Base-by-base conservation (phyloP, 2,113 vertebrate species). In the Balaenoptera acutorostrata region DNA sequence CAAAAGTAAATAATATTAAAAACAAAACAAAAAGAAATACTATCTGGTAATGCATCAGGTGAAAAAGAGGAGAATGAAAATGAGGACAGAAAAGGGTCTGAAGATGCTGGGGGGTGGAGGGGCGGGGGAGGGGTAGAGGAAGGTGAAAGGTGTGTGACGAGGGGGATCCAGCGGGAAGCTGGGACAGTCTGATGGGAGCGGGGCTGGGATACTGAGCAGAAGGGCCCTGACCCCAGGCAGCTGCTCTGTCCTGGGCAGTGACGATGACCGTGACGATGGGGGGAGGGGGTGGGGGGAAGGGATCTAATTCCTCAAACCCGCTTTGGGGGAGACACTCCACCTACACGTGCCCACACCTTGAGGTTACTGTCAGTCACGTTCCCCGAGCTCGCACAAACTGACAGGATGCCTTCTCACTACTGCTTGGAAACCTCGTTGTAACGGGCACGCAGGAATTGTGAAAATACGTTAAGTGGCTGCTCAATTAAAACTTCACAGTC, bases 181-280 rank as follows among this genome's bases (percentile, higher is more conserved):
- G 14, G 59, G 6, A 0, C 2, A 64, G 12, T 21, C 63, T 0
- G 18, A 36, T 15, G 27, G 21, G 31, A 52, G 55, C 20, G 44
- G 68, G 18, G 25, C 2, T 57, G 72, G 57, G 13, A 71, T 0
- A 20, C 8, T 33, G 25, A 36, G 74, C 36, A 61, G 29, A 68
- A 63, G 98, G 98, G 68, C 88, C 97, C 77, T 95, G 15, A 99
- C 99, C 33, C 99, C 99, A 88, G 99, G 99, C 95, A 99, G 99
- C 98, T 99, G 99, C 97, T 90, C 99, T 57, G 99, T 98, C 63
- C 98, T 98, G 97, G 99, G 99, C 17, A 98, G 99, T 66, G 98
- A 99, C 0, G 36, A 99, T n/a, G 98, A 15, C 18, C 99, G 99
- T 49, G 95, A 61, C 21, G 98, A 99, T 33, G 96, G 97, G 94